Evolutionary conservation across 37 sponge, comb jelly and placozoan species (phyloP).

Genomic region (Lycopodina hypogea): DNA sequence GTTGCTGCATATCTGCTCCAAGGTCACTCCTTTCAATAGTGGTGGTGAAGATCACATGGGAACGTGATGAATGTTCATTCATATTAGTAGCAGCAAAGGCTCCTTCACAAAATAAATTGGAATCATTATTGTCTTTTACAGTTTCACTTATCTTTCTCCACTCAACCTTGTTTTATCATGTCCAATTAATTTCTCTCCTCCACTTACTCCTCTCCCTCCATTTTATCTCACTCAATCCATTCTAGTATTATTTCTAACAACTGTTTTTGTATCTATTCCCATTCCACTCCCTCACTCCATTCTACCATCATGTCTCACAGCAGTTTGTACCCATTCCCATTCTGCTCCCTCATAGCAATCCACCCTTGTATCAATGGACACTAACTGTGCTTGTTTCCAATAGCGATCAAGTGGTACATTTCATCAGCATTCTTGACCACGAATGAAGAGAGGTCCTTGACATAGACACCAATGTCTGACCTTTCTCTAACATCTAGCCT

Average conservation of each 20-base stretch:
- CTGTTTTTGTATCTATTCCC: no score
- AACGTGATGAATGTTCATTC: constrained; percentile 94
- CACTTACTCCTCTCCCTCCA: no score
- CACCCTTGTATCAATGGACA: not conserved
- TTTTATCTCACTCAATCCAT: no score
- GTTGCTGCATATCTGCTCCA: constrained; percentile 83
- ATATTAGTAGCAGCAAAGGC: constrained; percentile 71
- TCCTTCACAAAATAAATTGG: constrained; percentile 22
- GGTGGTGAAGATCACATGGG: constrained; percentile 95
- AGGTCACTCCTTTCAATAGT: constrained; percentile 89
- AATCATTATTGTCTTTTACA: not conserved
- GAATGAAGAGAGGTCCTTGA: constrained; percentile 84
- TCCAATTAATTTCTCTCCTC: not conserved
- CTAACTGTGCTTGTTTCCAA: constrained; percentile 81
- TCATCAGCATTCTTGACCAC: constrained; percentile 90
- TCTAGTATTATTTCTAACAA: no score
- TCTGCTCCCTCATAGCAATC: no score
- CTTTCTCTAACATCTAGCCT: constrained; percentile 87
- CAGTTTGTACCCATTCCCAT: no score
- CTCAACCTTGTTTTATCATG: not conserved
- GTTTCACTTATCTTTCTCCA: not conserved
- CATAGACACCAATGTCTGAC: constrained; percentile 94
- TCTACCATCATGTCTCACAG: no score
- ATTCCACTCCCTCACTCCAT: no score
- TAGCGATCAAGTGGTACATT: constrained; percentile 90